A percentile compares a stretch with the other conserved stretches of the same genome.
These are phyloP conservation scores for Fukomys damarensis DNA, from an alignment of 2,113 vertebrate genomes.

Conservation along the genomic window DNA sequence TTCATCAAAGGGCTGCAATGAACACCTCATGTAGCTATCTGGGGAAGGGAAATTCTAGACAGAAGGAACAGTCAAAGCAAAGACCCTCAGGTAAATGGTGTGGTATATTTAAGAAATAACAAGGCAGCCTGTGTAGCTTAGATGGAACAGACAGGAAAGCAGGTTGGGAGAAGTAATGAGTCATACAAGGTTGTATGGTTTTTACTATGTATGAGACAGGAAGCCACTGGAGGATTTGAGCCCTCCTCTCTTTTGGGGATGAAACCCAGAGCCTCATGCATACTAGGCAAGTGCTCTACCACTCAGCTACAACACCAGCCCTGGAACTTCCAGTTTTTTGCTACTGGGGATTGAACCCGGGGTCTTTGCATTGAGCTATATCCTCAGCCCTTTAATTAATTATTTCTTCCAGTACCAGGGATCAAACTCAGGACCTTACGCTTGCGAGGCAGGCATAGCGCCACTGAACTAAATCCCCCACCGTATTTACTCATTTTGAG, in stretches of 20 bases:
- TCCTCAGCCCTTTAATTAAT: neutral
- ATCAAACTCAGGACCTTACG: too few species aligned
- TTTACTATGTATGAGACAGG: conserved; percentile 4
- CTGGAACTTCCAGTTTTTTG: neutral
- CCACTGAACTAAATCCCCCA: too few species aligned
- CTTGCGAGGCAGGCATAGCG: too few species aligned
- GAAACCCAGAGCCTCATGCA: neutral
- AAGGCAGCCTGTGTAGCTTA: neutral
- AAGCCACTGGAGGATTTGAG: neutral
- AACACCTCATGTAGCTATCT: neutral
- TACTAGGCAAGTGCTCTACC: neutral
- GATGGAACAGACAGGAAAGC: neutral
- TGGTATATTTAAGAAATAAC: conserved; percentile 27
- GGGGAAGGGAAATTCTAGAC: neutral
- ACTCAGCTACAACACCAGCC: neutral
- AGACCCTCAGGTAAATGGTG: neutral
- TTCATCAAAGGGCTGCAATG: conserved; percentile 6
- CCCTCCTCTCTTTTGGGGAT: neutral
- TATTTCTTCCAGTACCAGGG: too few species aligned
- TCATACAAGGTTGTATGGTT: neutral
- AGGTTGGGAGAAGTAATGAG: neutral
- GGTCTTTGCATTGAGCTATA: neutral
- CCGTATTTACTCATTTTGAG: neutral
- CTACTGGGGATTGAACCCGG: neutral
- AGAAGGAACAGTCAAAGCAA: neutral